phyloP scores from a whole-genome alignment of 2,113 vertebrate genomes.

The Rhea americana region DNA sequence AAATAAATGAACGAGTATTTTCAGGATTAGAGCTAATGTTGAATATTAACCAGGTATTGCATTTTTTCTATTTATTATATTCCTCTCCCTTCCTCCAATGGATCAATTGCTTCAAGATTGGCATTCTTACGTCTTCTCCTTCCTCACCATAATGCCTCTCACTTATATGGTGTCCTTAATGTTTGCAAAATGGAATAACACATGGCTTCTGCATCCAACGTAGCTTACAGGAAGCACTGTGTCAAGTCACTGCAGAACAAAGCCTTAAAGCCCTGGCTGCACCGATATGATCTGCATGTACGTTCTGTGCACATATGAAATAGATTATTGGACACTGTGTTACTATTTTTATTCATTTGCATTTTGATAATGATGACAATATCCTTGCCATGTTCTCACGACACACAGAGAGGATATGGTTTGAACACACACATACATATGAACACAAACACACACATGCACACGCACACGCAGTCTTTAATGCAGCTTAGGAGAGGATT shows the following conservation, averaged over 20 bases:
- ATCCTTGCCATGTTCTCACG: not conserved
- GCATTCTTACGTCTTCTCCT: not conserved
- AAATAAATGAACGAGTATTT: not conserved
- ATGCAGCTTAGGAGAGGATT: not conserved
- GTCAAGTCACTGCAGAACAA: not conserved
- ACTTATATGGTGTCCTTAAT: rapidly evolving
- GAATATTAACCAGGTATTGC: not conserved
- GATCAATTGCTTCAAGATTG: not conserved
- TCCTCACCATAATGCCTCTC: not conserved
- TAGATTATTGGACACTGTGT: not conserved
- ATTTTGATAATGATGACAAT: not conserved
- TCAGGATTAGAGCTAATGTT: not conserved
- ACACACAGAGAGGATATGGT: not conserved
- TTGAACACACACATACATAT: not conserved
- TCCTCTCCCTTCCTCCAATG: not conserved
- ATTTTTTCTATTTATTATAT: not conserved
- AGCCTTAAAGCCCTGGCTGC: not conserved
- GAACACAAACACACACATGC: not conserved
- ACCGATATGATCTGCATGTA: not conserved
- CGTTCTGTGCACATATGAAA: not conserved
- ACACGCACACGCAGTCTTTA: not conserved
- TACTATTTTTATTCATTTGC: not conserved
- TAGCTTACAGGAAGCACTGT: not conserved
- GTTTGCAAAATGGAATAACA: not conserved
- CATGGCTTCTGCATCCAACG: not conserved